A percentile compares a stretch with the other conserved stretches of the same genome.
Conservation (phyloP, 2,113 vertebrate species). For the Elachura formosa region DNA sequence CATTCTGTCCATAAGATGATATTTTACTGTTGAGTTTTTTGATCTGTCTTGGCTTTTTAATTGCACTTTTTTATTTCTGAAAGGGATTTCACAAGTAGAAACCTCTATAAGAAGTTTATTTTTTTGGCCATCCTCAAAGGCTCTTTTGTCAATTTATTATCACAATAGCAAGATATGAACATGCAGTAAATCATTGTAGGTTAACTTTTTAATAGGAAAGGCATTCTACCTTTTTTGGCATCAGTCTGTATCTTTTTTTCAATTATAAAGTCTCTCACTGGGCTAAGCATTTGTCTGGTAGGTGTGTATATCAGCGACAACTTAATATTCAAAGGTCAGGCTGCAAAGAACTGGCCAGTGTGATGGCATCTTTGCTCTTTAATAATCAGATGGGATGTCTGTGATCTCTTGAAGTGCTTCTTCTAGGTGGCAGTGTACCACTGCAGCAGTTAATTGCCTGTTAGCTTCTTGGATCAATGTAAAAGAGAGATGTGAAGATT, state of each 20-base stretch:
- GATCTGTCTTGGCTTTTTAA: not conserved
- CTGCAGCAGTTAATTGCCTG: slow-evolving; percentile 50
- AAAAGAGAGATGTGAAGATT: slow-evolving; percentile 41
- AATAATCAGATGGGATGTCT: slow-evolving; percentile 45
- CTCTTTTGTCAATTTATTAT: slow-evolving; percentile 37
- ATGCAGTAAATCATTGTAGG: slow-evolving; percentile 15
- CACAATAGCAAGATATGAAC: slow-evolving; percentile 6
- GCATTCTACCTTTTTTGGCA: not conserved
- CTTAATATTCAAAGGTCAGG: slow-evolving; percentile 57
- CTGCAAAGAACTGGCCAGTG: slow-evolving; percentile 7
- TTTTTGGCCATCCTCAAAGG: not conserved
- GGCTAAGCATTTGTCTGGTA: slow-evolving; percentile 15
- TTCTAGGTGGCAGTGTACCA: slow-evolving; percentile 47
- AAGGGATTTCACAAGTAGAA: not conserved
- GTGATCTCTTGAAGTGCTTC: slow-evolving; percentile 32
- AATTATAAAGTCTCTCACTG: slow-evolving; percentile 43
- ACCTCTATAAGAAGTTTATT: not conserved
- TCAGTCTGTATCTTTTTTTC: not conserved
- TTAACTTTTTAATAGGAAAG: slow-evolving; percentile 40
- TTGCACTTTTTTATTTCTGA: not conserved
- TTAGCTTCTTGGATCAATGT: slow-evolving; percentile 51
- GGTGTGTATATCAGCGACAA: not conserved
- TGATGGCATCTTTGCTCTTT: slow-evolving; percentile 38
- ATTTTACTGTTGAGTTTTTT: not conserved
- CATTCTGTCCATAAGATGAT: not conserved